Evolutionary conservation across 2,888 invertebrate species (phyloP).

Genomic region (Lasius platythorax): DNA sequence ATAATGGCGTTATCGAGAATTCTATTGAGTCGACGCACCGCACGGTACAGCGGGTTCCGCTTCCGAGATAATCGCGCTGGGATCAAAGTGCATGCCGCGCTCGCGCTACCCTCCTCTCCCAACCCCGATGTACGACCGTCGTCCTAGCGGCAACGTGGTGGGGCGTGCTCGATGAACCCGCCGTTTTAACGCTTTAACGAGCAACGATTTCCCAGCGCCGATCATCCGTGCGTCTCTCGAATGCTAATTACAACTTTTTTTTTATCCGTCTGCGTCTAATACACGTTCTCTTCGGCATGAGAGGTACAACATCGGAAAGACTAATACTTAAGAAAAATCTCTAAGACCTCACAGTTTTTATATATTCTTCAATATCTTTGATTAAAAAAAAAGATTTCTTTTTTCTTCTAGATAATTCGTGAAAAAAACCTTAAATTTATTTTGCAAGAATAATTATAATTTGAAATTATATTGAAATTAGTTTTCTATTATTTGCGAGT

Average conservation of each 20-base stretch:
- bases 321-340: background rate
- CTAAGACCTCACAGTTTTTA: background rate
- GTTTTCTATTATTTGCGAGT: background rate
- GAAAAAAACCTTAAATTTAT: background rate
- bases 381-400: background rate
- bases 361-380: background rate
- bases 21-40: constrained; percentile 59
- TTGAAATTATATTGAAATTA: background rate
- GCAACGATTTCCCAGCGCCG: constrained; percentile 18
- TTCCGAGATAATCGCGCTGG: constrained; percentile 58
- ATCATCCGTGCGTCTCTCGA: background rate
- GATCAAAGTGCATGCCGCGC: constrained; percentile 62
- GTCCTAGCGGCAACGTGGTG: background rate
- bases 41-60: constrained; percentile 56
- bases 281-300: background rate
- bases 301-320: background rate
- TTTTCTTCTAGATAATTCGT: background rate
- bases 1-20: constrained; percentile 67
- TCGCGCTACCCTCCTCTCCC: constrained; percentile 10
- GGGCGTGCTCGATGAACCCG: constrained; percentile 9
- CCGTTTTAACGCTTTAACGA: constrained; percentile 43
- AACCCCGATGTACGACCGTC: constrained; percentile 25
- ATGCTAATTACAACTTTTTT: background rate
- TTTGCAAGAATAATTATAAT: background rate
- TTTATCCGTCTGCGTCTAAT: background rate